Evolutionary conservation across 1,140 invertebrate species (phyloP).

Genomic region (Drosophila kanapiae): DNA sequence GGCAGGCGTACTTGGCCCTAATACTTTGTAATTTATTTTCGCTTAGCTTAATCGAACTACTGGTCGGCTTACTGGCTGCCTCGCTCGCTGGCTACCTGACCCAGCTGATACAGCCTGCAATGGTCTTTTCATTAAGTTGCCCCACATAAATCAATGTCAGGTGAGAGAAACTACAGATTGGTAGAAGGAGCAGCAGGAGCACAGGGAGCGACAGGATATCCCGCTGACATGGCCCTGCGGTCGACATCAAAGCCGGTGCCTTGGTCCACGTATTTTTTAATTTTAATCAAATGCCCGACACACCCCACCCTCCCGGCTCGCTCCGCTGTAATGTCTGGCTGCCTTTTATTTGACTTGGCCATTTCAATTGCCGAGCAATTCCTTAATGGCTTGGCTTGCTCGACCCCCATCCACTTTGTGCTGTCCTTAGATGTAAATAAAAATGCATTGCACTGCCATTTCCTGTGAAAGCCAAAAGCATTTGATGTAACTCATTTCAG

Average conservation of each 20-base stretch:
- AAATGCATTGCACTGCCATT: constrained; percentile 76
- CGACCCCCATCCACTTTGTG: neutral
- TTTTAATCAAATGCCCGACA: constrained; percentile 77
- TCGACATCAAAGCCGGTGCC: constrained; percentile 70
- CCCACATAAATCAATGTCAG: constrained; percentile 49
- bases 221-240: constrained; percentile 29
- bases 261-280: constrained; percentile 55
- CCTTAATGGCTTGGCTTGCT: constrained; percentile 77
- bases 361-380: constrained; percentile 81
- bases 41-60: constrained; percentile 74
- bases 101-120: constrained; percentile 37
- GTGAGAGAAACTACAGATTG: neutral
- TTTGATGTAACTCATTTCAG: constrained; percentile 79
- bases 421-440: constrained; percentile 70
- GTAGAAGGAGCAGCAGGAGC: neutral
- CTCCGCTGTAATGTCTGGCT: constrained; percentile 19
- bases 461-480: constrained; percentile 77
- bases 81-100: constrained; percentile 1
- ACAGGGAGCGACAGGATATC: constrained; percentile 26
- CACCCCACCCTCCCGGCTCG: constrained; percentile 4
- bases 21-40: constrained; percentile 83
- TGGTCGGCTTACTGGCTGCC: constrained; percentile 7
- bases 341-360: constrained; percentile 54
- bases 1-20: constrained; percentile 56
- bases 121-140: constrained; percentile 46